phyloP scores from a whole-genome alignment of 2,888 invertebrate species.

The Phengaris arion region DNA sequence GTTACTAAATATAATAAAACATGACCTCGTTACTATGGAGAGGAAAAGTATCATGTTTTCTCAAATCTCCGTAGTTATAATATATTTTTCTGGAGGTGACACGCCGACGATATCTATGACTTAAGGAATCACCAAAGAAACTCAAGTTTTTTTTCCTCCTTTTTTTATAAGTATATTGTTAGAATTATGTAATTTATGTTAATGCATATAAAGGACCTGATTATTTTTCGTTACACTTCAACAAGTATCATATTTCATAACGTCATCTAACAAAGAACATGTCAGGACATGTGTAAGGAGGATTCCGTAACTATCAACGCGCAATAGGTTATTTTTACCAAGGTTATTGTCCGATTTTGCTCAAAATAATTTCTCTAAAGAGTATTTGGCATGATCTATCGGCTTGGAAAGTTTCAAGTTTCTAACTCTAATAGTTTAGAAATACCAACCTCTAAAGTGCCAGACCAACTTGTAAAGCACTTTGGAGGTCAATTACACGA shows the following conservation, averaged over 20 bases:
- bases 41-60: slow-evolving; percentile 25
- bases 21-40: slow-evolving; percentile 9
- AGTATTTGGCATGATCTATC: no score
- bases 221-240: not conserved
- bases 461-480: no score
- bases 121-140: slow-evolving; percentile 24
- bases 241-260: not conserved
- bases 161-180: not conserved
- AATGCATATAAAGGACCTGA: not conserved
- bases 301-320: no score
- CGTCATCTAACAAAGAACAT: no score
- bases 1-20: slow-evolving; percentile 14
- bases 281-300: no score
- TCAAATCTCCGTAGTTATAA: slow-evolving; percentile 21
- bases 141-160: slow-evolving; percentile 15
- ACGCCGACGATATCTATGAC: slow-evolving; percentile 16
- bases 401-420: no score
- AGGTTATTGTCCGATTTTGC: no score
- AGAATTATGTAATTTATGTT: not conserved
- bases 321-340: no score
- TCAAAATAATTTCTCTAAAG: no score
- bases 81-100: slow-evolving; percentile 17
- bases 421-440: no score
- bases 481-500: no score
- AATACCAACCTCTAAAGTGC: no score